These are phyloP conservation scores for Lamprologus sp. DNA, from an alignment of 2,113 vertebrate genomes.

Conservation along the genomic window DNA sequence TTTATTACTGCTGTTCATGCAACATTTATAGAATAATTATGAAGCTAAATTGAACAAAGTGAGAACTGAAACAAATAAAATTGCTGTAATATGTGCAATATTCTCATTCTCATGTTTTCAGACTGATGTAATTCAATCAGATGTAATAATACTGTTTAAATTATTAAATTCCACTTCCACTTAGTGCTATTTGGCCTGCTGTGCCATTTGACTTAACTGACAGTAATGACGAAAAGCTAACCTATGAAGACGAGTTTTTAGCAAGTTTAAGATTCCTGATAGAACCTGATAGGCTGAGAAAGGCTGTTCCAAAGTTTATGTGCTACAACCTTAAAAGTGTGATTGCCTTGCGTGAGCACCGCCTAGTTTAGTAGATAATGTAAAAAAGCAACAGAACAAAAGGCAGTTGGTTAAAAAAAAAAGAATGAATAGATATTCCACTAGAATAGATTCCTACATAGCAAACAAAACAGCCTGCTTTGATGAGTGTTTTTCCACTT, in stretches of 20 bases:
- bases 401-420: neutral
- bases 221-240: neutral
- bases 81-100: neutral
- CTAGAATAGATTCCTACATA: rapidly evolving
- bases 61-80: neutral
- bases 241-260: neutral
- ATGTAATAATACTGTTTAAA: neutral
- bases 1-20: neutral
- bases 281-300: neutral
- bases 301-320: neutral
- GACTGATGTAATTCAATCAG: neutral
- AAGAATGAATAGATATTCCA: neutral
- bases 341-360: neutral
- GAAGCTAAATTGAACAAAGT: neutral
- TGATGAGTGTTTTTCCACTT: neutral
- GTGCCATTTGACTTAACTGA: neutral
- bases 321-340: neutral
- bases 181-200: neutral
- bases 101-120: neutral
- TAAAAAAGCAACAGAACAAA: neutral
- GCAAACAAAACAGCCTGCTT: neutral
- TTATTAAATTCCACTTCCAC: neutral
- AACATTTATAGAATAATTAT: neutral
- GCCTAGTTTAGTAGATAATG: neutral
- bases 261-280: neutral